Evolutionary conservation across 1,140 invertebrate genomes (phyloP), one percentile per base, ranked within the genome.

Genomic region (Platyscapa corneri): DNA sequence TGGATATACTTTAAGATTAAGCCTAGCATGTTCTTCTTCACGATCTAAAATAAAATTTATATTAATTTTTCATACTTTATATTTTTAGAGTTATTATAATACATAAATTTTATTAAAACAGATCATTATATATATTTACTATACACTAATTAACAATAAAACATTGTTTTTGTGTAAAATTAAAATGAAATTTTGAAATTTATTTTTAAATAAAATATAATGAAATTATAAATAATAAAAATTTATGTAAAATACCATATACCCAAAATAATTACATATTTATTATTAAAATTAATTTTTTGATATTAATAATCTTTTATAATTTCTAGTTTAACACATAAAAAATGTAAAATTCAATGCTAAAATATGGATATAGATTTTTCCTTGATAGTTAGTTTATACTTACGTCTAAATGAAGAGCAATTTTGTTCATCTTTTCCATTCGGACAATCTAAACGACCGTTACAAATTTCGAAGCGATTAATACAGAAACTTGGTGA

Each of bases 1-100:
- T 10, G 97, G 97, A 90, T 97, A 97, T 0, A 96, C 97, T 91
- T 94, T 96, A 77, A 97, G 90, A 76, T 95, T 94, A 20, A 97
- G 91, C 10, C 88, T 90, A 30, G 39, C 6, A 34, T 75, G 37
- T 18, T 81, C 53, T 83, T 23, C 83, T 70, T 20, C 74, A 42
- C 20, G 49, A 81, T 80, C 79, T 87, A 64, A 60, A 87, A 76
- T 42, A 6, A 32, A 39, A 27, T 42, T 27, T 6, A 74, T 1
- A 37, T 74, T 53, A 53, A 10, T 74, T 27, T 74, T 37, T 42
- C 27, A 74, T 74, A 42, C 1, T 27, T 27, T 27, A 27, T 27
- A 60, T 27, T 27, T 27, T 53, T 53, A 46, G 5, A 46, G 12
- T 53, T 12, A 53, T 18, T 53, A 53, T 53, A 14, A 53, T 53